A percentile compares a stretch with the other conserved stretches of the same genome.
phyloP scores from a whole-genome alignment of 2,113 vertebrate genomes.

The Crotalus helleri region DNA sequence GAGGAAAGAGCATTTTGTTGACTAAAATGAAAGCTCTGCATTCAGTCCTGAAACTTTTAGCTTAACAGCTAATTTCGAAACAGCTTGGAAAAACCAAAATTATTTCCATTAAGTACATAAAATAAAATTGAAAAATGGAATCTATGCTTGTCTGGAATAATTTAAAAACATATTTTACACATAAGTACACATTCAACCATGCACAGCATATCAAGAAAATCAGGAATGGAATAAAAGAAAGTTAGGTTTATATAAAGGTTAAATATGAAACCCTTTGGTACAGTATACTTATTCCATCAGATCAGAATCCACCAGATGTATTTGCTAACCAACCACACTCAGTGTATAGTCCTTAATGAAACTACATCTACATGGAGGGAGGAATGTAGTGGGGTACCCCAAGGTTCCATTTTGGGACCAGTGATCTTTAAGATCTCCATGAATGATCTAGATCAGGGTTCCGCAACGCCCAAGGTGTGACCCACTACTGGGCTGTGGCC shows the following conservation, averaged over 20 bases:
- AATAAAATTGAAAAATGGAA: conserved; percentile 19
- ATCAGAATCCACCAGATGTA: not conserved
- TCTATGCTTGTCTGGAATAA: conserved; percentile 2
- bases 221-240: not conserved
- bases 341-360: not conserved
- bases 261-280: conserved; percentile 20
- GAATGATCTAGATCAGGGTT: not conserved
- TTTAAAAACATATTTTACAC: not conserved
- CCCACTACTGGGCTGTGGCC: not conserved
- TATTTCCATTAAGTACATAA: not conserved
- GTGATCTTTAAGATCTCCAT: not conserved
- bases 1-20: rapidly evolving
- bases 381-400: not conserved
- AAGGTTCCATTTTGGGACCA: not conserved
- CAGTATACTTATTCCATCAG: conserved; percentile 43
- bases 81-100: not conserved
- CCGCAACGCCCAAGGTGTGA: not conserved
- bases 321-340: not conserved
- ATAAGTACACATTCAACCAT: conserved; percentile 2
- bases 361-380: not conserved
- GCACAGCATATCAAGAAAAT: not conserved
- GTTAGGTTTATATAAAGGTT: conserved; percentile 12
- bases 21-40: not conserved
- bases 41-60: not conserved
- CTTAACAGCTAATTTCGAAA: not conserved